phyloP scores from a whole-genome alignment of 2,797 vertebrate genomes.

The Xenentodon cancila region DNA sequence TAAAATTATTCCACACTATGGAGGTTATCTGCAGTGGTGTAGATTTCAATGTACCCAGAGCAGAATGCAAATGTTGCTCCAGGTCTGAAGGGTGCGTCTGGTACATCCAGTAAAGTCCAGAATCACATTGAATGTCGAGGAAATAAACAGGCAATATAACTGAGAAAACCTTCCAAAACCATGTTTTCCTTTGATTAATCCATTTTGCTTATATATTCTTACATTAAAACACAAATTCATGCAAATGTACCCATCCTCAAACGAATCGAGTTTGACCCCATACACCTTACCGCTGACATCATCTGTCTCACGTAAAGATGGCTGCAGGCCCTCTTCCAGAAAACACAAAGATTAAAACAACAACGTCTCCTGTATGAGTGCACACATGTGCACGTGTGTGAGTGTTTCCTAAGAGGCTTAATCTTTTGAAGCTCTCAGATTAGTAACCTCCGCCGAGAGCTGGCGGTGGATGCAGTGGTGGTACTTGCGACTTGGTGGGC shows the following conservation, averaged over 20 bases:
- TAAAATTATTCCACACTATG: too few species aligned
- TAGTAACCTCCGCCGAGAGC: constrained; percentile 47
- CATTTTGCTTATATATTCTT: too few species aligned
- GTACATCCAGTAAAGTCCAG: too few species aligned
- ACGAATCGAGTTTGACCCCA: constrained; percentile 1
- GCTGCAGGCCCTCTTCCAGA: constrained; percentile 18
- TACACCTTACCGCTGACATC: not conserved
- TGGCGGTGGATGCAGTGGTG: constrained; percentile 39
- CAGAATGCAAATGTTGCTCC: too few species aligned
- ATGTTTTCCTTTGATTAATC: too few species aligned
- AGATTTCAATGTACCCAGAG: too few species aligned
- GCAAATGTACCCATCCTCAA: not conserved
- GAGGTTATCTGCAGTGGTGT: too few species aligned
- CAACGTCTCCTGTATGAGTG: not conserved
- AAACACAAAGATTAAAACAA: not conserved
- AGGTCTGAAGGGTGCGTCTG: too few species aligned
- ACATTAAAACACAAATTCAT: too few species aligned
- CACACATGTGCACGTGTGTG: constrained; percentile 16
- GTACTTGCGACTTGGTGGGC: constrained; percentile 48
- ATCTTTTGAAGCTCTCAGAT: constrained; percentile 54
- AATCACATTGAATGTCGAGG: too few species aligned
- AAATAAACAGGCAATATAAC: too few species aligned
- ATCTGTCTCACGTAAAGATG: constrained; percentile 1
- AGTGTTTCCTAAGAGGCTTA: constrained; percentile 14
- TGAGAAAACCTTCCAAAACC: too few species aligned